Base-by-base conservation (phyloP, 2,113 vertebrate species). In the Lanius ludovicianus region DNA sequence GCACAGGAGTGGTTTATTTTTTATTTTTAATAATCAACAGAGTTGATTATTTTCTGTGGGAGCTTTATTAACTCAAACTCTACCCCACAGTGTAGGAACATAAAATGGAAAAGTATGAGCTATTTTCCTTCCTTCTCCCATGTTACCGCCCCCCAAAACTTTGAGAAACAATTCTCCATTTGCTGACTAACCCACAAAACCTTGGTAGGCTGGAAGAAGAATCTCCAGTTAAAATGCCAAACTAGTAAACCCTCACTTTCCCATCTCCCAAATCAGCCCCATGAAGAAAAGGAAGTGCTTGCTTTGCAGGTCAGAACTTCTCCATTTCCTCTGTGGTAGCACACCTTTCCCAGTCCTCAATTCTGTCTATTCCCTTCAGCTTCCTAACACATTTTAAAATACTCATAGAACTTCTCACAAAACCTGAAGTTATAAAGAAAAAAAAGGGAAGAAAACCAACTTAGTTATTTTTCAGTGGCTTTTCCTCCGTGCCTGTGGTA, bases 281-380 rank as follows among this genome's bases (percentile, higher is more conserved):
- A 12, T 19, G 30, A 68, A 94, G 37, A 9, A 33, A 79, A 76
- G 41, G 53, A 60, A 79, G 25, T 49, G 9, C 33, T 64, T 25
- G 37, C 60, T 63, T 39, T 64, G 69, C 24, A 55, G 21, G 42
- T 53, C 53, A 50, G 35, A 44, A 12, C 13, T 49, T 84, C 41
- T 73, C 65, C 1, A 1, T 60, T 81, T 85, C 59, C 50, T 49
- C 0, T 0, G 0, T 24, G 44, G n/a, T 33, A 46, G 20, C 52
- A 73, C 60, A 75, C 11, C 19, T 67, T 68, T 77, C 71, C 37
- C 24, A 42, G 53, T 18, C 21, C n/a, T 44, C 42, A 74, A 1
- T 79, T 69, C 59, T 53, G 4, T 39, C 42, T 59, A 2, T 16
- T 75, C 33, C 10, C 23, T 67, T 84, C 69, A 78, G 30, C 25